Conservation (phyloP, 2,888 invertebrate genomes). For the Petrolisthes cinctipes region DNA sequence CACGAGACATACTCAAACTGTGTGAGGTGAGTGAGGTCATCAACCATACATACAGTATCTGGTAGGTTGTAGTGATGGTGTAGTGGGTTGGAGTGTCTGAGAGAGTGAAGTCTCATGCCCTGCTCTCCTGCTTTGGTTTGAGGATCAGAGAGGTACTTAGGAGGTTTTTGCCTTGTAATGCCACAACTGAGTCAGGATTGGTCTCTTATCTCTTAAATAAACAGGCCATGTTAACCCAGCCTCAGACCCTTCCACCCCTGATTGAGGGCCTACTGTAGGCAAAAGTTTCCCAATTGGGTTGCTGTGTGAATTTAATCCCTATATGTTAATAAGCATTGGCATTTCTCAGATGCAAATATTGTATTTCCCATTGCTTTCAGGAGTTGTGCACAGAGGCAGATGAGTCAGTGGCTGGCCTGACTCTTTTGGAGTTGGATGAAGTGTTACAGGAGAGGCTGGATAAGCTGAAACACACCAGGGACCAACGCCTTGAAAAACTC, state of each 20-base stretch:
- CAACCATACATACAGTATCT: too few relatives aligned
- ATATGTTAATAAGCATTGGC: neutral
- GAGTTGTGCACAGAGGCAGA: constrained; percentile 33
- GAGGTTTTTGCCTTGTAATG: too few relatives aligned
- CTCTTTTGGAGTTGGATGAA: constrained; percentile 44
- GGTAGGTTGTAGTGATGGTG: too few relatives aligned
- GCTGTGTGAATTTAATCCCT: neutral
- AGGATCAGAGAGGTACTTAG: too few relatives aligned
- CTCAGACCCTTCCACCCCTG: too few relatives aligned
- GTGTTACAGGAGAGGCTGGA: constrained; percentile 45
- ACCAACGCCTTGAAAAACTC: constrained; percentile 34
- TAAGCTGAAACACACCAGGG: constrained; percentile 34
- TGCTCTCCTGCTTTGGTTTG: neutral
- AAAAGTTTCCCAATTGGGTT: neutral
- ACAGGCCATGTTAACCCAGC: too few relatives aligned
- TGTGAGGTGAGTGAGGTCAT: constrained; percentile 42
- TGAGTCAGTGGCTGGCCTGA: constrained; percentile 41
- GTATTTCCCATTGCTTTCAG: neutral
- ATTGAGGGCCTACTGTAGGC: too few relatives aligned
- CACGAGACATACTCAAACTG: constrained; percentile 40
- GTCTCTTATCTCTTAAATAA: too few relatives aligned
- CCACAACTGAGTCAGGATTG: too few relatives aligned
- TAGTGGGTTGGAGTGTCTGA: too few relatives aligned
- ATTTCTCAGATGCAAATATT: neutral
- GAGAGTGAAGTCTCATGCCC: neutral